Base-by-base conservation (phyloP, 1,140 invertebrate species). In the Bombyx mandarina region DNA sequence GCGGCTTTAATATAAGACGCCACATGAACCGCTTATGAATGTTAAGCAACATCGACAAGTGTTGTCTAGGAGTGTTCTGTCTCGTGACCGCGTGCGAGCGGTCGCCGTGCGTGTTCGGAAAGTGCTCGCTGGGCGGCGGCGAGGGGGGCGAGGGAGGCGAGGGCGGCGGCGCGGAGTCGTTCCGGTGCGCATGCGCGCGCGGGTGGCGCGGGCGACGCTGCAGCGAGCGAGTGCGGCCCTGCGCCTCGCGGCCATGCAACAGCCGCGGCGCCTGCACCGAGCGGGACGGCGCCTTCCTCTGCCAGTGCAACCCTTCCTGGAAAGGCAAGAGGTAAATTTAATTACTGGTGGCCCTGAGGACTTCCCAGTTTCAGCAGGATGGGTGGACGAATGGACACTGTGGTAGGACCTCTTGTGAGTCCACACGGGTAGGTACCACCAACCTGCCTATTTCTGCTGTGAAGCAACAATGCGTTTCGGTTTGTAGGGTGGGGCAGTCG, bases 231-330 rank as follows among this genome's bases (percentile, higher is more conserved):
- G 83, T 90, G n/a, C 89, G 89, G 48, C 92, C 93, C 0, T 94
- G 93, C 75, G 90, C 91, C 57, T 78, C 90, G 0, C 90, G 91
- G 60, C 94, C 94, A 2, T 95, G 93, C 77, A 91, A 92, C 67
- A 90, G 89, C 54, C 83, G 92, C 44, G 93, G 94, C 7, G 89
- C 90, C 46, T 95, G 93, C 73, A 79, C 90, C 1, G 91, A 93
- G 69, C 76, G 88, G 45, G 90, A 91, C 60, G 90, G 89, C 8
- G 85, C 86, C 0, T 94, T 93, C 69, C 79, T 90, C 44, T 95
- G 94, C 68, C 88, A 88, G 54, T 94, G 93, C 73, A 91, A 93
- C 71, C 92, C 92, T 0, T 94, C 93, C 83, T 93, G 91, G 91
- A 91, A 92, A 82, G 92, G 93, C 5, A 79, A 86, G 45, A 78